Evolutionary conservation across 1,140 invertebrate genomes (phyloP).

Genomic region (Caenorhabditis latens): DNA sequence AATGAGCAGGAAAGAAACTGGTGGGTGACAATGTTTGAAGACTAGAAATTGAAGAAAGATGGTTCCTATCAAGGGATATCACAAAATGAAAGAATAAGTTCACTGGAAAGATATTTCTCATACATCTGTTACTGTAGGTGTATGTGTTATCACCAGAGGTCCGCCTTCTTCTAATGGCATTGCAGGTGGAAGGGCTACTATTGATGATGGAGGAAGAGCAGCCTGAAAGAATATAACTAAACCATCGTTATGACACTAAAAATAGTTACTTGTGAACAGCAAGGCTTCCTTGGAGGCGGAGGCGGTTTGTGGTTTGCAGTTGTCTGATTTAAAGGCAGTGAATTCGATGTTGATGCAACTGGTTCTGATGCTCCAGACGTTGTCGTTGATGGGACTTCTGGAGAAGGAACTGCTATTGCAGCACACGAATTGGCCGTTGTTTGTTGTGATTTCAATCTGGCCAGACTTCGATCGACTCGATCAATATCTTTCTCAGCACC

Average conservation of each 20-base stretch:
- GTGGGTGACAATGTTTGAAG: background rate
- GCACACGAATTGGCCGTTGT: background rate
- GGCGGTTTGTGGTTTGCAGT: constrained; percentile 52
- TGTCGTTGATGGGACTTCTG: constrained; percentile 40
- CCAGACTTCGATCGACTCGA: constrained; percentile 25
- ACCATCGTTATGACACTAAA: background rate
- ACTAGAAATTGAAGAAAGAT: constrained; percentile 25
- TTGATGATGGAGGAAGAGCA: constrained; percentile 57
- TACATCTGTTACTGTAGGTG: constrained; percentile 63
- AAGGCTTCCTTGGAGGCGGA: constrained; percentile 61
- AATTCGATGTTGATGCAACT: background rate
- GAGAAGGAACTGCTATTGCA: constrained; percentile 16
- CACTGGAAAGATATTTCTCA: background rate
- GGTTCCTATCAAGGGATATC: constrained; percentile 45
- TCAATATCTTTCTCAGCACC: constrained; percentile 32
- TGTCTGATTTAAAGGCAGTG: background rate
- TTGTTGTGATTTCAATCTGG: constrained; percentile 34
- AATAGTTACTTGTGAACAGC: constrained; percentile 53
- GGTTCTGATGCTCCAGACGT: constrained; percentile 7
- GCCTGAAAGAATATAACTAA: constrained; percentile 21
- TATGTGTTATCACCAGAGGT: constrained; percentile 58
- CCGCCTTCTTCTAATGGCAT: constrained; percentile 59
- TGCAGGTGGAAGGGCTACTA: constrained; percentile 59
- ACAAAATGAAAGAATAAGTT: constrained; percentile 32
- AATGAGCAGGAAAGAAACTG: constrained; percentile 52